Evolutionary conservation across 2,888 invertebrate genomes (phyloP).

Genomic region (Lepidochitona cinerea): DNA sequence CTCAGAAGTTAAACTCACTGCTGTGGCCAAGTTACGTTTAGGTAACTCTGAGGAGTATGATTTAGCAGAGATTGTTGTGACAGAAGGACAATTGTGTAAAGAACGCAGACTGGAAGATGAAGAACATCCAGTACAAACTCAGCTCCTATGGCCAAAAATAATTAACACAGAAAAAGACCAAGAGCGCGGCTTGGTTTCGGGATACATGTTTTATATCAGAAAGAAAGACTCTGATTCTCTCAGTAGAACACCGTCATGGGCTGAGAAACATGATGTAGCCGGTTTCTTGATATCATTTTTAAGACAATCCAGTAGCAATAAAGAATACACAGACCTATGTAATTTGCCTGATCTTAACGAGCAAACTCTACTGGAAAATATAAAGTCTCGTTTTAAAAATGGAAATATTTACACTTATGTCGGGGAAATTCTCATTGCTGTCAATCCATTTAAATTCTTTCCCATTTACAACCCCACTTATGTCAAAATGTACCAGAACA

Average conservation of each 20-base stretch:
- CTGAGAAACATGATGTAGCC: slow-evolving; percentile 78
- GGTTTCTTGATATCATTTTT: slow-evolving; percentile 93
- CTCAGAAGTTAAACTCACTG: slow-evolving; percentile 75
- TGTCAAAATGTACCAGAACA: slow-evolving; percentile 94
- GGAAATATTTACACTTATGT: slow-evolving; percentile 97
- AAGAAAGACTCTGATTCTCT: slow-evolving; percentile 79
- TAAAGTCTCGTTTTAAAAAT: slow-evolving; percentile 86
- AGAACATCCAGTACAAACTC: slow-evolving; percentile 73
- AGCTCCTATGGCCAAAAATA: slow-evolving; percentile 72
- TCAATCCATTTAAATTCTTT: slow-evolving; percentile 91
- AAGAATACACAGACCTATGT: slow-evolving; percentile 96
- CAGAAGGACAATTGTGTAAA: slow-evolving; percentile 91
- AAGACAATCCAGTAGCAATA: slow-evolving; percentile 87
- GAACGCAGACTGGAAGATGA: slow-evolving; percentile 86
- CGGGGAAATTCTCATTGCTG: slow-evolving; percentile 94
- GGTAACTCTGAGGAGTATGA: slow-evolving; percentile 55
- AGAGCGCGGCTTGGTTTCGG: slow-evolving; percentile 41
- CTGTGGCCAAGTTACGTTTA: slow-evolving; percentile 52
- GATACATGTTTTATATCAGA: slow-evolving; percentile 85
- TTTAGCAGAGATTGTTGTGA: slow-evolving; percentile 82
- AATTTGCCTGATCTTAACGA: slow-evolving; percentile 96
- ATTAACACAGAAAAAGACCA: slow-evolving; percentile 41
- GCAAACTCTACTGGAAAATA: slow-evolving; percentile 90
- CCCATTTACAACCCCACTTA: slow-evolving; percentile 98
- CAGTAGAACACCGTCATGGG: slow-evolving; percentile 74